Evolutionary conservation across 2,797 vertebrate genomes (phyloP).

Genomic region (Gorsachius magnificus): DNA sequence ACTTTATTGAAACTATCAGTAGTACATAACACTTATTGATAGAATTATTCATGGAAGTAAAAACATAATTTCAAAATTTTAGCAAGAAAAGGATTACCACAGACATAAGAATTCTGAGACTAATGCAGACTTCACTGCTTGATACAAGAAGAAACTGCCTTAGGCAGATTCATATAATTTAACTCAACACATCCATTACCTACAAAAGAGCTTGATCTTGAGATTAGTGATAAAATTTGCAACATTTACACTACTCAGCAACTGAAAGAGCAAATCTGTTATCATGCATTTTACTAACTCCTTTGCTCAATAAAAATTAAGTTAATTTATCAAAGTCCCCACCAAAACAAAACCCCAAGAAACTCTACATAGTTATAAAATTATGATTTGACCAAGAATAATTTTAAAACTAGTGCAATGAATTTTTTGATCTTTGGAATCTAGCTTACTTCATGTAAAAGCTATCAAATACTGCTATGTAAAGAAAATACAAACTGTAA

Average conservation of each 20-base stretch:
- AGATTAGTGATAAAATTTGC: background rate
- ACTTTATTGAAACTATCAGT: background rate
- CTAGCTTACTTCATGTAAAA: background rate
- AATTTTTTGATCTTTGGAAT: background rate
- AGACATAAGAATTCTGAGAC: background rate
- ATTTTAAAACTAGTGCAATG: background rate
- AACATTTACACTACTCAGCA: background rate
- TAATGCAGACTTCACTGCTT: background rate
- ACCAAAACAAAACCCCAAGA: background rate
- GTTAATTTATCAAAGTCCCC: background rate
- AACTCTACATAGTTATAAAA: background rate
- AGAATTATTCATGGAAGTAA: background rate
- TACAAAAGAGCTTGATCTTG: slow-evolving; percentile 16
- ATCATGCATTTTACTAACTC: background rate
- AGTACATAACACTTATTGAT: background rate
- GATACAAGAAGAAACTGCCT: background rate
- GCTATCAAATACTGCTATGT: background rate
- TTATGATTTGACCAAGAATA: background rate
- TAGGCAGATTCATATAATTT: slow-evolving; percentile 35
- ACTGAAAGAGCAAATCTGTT: background rate
- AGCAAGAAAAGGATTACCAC: background rate
- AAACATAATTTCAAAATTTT: background rate
- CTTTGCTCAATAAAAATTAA: slow-evolving; percentile 6
- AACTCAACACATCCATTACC: slow-evolving; percentile 19
- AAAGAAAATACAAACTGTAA: background rate